Base-by-base conservation (phyloP, 2,113 vertebrate genomes). In the Clupea harengus region DNA sequence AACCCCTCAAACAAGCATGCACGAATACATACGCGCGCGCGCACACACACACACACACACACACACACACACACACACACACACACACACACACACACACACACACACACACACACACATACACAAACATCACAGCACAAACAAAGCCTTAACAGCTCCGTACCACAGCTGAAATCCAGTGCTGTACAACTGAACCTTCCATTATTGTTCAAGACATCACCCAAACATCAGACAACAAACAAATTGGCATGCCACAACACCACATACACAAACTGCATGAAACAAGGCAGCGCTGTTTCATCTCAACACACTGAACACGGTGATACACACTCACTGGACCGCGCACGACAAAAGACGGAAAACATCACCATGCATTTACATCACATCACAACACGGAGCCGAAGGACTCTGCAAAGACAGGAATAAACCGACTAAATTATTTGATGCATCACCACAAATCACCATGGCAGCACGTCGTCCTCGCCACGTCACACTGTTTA, bases 21-120 rank as follows among this genome's bases (percentile, higher is more conserved):
- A n/a, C 6, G 45, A 20, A 49, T 91, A 84, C 87, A 83, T 20
- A 88, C 80, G 86, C 82, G 85, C 86, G 82, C 86, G 89, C 88
- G 84, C 50, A 89, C 72, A 87, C 84, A 39, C 89, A 88, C 81
- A 52, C 82, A 64, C 86, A 75, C 75, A 44, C 50, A 84, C 84
- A n/a, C 44, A 82, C 3, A 45, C 82, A 46, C 32, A 28, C 84
- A 81, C 82, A n/a, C 75, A 50, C 82, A n/a, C 20, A 84, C 86
- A 83, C 25, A 88, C 80, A 87, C 82, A 86, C 86, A 83, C 86
- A 90, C 88, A 86, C 49, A 89, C 67, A 87, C 84, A 39, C 89
- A 88, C 81, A 52, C 83, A 60, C 86, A 72, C 75, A 52, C 49
- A 84, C 84, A 22, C 44, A 82, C 3, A 45, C 82, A 45, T 22